phyloP scores from a whole-genome alignment of 2,888 invertebrate species.

The Allophyes oxyacanthae region DNA sequence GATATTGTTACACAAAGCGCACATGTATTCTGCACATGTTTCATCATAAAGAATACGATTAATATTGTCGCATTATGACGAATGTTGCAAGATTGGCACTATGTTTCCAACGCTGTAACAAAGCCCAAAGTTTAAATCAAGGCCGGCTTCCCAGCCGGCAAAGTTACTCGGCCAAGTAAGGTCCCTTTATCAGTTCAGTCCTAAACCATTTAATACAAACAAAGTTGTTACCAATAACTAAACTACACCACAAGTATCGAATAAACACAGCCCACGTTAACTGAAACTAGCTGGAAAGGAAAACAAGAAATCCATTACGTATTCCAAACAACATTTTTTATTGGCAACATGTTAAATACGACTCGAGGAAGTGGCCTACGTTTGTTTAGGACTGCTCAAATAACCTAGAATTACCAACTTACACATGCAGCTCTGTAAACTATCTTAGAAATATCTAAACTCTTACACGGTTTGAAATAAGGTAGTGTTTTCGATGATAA shows the following conservation, averaged over 20 bases:
- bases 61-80: no score
- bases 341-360: constrained; percentile 77
- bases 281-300: constrained; percentile 57
- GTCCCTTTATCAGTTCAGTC: constrained; percentile 5
- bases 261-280: constrained; percentile 44
- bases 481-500: not conserved
- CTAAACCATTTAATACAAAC: constrained; percentile 17
- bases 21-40: no score
- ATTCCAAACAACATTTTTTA: constrained; percentile 77
- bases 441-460: not conserved
- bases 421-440: constrained; percentile 15
- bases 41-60: no score
- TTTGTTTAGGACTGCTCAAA: constrained; percentile 73
- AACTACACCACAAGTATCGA: constrained; percentile 46
- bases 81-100: no score
- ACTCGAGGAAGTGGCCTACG: constrained; percentile 65
- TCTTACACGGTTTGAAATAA: not conserved
- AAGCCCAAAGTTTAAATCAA: no score
- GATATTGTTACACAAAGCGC: no score
- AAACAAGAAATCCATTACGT: constrained; percentile 73
- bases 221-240: constrained; percentile 32
- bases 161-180: constrained; percentile 5
- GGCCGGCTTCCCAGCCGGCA: no score
- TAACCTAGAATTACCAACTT: constrained; percentile 55
- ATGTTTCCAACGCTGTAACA: no score